These are phyloP conservation scores for Megalopta genalis DNA, from an alignment of 1,140 invertebrate species.

Conservation along the genomic window DNA sequence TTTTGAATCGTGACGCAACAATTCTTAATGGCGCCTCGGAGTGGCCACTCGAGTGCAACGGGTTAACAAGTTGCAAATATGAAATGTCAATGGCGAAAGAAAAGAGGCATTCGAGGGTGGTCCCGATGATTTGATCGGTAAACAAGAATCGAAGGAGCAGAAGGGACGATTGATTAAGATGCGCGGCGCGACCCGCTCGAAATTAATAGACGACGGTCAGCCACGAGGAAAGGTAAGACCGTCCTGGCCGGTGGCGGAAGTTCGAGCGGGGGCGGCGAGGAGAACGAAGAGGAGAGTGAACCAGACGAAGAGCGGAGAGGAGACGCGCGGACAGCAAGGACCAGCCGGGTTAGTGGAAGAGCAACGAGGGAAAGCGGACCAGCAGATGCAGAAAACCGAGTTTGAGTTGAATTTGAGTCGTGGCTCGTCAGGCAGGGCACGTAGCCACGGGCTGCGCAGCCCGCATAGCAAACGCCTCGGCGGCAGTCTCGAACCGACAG, in stretches of 20 bases:
- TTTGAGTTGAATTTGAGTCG: constrained; percentile 79
- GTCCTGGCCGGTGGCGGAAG: background rate
- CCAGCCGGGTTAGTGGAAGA: constrained; percentile 25
- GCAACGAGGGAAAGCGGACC: constrained; percentile 69
- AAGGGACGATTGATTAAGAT: constrained; percentile 29
- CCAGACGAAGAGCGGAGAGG: too few species aligned
- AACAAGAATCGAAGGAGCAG: too few species aligned
- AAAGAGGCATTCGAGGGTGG: too few species aligned
- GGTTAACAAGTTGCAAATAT: too few species aligned
- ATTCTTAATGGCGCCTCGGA: too few species aligned
- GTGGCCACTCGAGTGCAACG: too few species aligned
- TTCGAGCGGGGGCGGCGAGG: background rate
- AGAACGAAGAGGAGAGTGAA: too few species aligned
- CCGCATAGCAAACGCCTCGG: constrained; percentile 77
- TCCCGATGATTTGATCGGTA: too few species aligned
- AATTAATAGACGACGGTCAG: constrained; percentile 38
- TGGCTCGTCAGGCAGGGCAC: constrained; percentile 78
- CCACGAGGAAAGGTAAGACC: constrained; percentile 14
- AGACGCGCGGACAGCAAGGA: constrained; percentile 1
- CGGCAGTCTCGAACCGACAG: constrained; percentile 72
- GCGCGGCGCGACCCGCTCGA: constrained; percentile 60
- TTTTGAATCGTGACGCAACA: too few species aligned
- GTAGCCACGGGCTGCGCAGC: constrained; percentile 76
- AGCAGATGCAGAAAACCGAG: constrained; percentile 75
- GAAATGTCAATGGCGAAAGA: too few species aligned